Evolutionary conservation across 2,797 vertebrate genomes (phyloP), one percentile per base, ranked within the genome.

Genomic region (Trichosurus vulpecula): DNA sequence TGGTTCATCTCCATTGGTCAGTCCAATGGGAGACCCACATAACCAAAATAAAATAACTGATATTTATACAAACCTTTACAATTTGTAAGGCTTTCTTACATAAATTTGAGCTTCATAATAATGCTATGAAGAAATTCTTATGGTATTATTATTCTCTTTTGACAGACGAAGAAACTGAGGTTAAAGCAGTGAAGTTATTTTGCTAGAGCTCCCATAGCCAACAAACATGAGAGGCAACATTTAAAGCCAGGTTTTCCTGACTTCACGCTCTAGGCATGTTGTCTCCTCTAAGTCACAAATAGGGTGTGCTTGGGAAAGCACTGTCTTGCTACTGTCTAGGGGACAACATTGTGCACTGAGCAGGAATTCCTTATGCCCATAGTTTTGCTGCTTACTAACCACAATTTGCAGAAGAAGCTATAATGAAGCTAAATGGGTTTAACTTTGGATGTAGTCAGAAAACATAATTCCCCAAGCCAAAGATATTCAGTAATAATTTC

Each of bases 401-500:
- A 81, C 41, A 81, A 81, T 47, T 47, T 47, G 74, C 41, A 47
- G 81, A 81, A 81, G 54, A 25, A 54, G 13, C 47, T 14, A 1
- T 4, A 4, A 52, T 5, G 13, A 81, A 30, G 5, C 52, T 12
- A 29, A 55, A 41, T 81, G 41, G 74, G 22, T 41, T 81, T 81
- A 81, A 81, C 74, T 81, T 81, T 6, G 47, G 41, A 41, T 47
- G 74, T 81, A 52, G 19, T 25, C 5, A 55, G 92, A 56, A 57
- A 74, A 3, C 0, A 0, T 19, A 2, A 1, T 53, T 93, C 90
- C n/a, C 5, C 31, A 92, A 96, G 58, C 66, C 41, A 1, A 54
- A 90, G 52, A 53, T 0, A 19, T 2, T 31, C 6, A 0, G 0
- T 4, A 14, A 35, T 56, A 14, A 30, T 54, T 92, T 87, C 29